Conservation (phyloP, 2,113 vertebrate genomes). For the Thymallus thymallus region DNA sequence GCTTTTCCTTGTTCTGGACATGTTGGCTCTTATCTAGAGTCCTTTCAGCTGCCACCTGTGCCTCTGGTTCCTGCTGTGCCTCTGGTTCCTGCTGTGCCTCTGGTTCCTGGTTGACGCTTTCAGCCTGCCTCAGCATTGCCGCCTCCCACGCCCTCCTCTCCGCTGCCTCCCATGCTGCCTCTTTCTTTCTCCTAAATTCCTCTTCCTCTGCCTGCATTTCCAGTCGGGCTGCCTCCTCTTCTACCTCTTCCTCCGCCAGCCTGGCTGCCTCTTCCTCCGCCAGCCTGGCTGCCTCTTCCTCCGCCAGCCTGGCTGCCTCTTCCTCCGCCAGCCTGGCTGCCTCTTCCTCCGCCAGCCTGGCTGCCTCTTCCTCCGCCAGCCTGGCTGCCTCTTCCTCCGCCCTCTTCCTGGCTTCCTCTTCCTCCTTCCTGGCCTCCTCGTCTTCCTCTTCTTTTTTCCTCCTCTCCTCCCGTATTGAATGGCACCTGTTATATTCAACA, state of each 20-base stretch:
- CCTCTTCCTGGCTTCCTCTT: no score
- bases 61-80: constrained; percentile 32
- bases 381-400: neutral
- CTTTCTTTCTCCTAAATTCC: constrained; percentile 18
- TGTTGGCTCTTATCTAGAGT: constrained; percentile 6
- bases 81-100: constrained; percentile 10
- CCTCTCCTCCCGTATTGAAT: constrained; percentile 66
- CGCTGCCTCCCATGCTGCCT: constrained; percentile 25
- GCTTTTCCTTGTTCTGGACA: neutral
- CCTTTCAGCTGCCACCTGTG: constrained; percentile 58
- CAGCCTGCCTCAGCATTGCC: constrained; percentile 26
- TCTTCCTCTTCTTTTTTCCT: constrained; percentile 39
- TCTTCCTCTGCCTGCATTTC: constrained; percentile 24
- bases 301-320: constrained; percentile 23
- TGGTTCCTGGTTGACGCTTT: neutral
- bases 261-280: constrained; percentile 34
- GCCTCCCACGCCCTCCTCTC: constrained; percentile 11
- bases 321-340: constrained; percentile 45
- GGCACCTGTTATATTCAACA: constrained; percentile 55
- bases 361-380: constrained; percentile 22
- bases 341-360: no score
- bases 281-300: constrained; percentile 34
- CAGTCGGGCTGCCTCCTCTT: constrained; percentile 41
- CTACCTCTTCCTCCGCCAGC: no score
- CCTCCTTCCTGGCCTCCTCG: constrained; percentile 13